Percentiles rank a stretch among this genome's conserved stretches.
phyloP scores from a whole-genome alignment of 2,797 vertebrate genomes.

The Lutjanus campechanus region DNA sequence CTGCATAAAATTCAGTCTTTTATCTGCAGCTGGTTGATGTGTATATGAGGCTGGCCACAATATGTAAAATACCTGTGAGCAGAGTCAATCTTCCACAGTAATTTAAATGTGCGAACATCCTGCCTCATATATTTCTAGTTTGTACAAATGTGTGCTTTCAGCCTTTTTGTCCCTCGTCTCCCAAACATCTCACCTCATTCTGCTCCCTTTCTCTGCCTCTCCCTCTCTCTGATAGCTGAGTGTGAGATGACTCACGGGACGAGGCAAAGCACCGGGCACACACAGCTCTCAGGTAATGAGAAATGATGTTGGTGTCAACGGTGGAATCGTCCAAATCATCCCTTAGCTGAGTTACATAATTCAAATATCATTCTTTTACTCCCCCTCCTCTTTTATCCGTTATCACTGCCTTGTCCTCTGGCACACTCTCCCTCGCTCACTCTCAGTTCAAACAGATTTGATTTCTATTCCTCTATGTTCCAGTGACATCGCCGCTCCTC shows the following conservation, averaged over 20 bases:
- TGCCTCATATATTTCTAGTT: slow-evolving; percentile 52
- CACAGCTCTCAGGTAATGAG: slow-evolving; percentile 83
- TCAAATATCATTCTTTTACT: slow-evolving; percentile 83
- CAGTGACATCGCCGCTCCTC: slow-evolving; percentile 74
- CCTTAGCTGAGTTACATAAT: slow-evolving; percentile 84
- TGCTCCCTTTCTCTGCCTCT: slow-evolving; percentile 25
- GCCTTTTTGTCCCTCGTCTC: slow-evolving; percentile 60
- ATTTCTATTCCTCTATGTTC: slow-evolving; percentile 81
- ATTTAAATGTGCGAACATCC: slow-evolving; percentile 49
- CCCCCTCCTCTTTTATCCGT: slow-evolving; percentile 77
- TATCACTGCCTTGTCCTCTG: slow-evolving; percentile 80
- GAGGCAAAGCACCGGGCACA: slow-evolving; percentile 70
- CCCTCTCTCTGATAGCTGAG: slow-evolving; percentile 62
- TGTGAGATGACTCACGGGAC: slow-evolving; percentile 78
- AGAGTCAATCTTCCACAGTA: slow-evolving; percentile 40
- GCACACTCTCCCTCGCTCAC: slow-evolving; percentile 69
- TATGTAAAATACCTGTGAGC: slow-evolving; percentile 48
- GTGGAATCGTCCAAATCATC: slow-evolving; percentile 84
- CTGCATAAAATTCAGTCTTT: slow-evolving; percentile 27
- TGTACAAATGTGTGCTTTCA: slow-evolving; percentile 68
- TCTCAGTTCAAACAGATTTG: slow-evolving; percentile 82
- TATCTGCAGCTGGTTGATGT: slow-evolving; percentile 42
- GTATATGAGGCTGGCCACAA: slow-evolving; percentile 26
- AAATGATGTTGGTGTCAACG: slow-evolving; percentile 86
- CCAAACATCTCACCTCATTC: slow-evolving; percentile 59